phyloP scores from a whole-genome alignment of 2,888 invertebrate genomes.

The Nycteola revayana region DNA sequence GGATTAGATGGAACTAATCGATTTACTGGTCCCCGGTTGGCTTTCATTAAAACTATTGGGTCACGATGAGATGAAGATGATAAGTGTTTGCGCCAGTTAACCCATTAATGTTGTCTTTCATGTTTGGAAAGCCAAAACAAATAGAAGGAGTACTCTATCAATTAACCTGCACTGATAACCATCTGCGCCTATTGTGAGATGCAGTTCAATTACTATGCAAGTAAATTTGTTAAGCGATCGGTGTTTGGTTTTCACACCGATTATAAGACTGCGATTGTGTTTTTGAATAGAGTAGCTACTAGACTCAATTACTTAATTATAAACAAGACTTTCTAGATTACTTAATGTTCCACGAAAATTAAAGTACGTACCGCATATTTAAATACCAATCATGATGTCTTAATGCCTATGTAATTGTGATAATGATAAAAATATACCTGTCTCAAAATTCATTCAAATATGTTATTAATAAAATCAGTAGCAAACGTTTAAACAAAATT shows the following conservation, averaged over 20 bases:
- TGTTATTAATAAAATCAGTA: too few species aligned
- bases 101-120: slow-evolving; percentile 37
- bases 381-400: too few species aligned
- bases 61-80: slow-evolving; percentile 52
- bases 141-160: slow-evolving; percentile 28
- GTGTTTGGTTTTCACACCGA: slow-evolving; percentile 26
- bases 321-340: too few species aligned
- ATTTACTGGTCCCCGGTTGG: slow-evolving; percentile 55
- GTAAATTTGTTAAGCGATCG: slow-evolving; percentile 20
- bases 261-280: slow-evolving; percentile 16
- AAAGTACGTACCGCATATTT: too few species aligned
- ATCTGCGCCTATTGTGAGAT: slow-evolving; percentile 26
- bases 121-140: slow-evolving; percentile 33
- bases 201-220: slow-evolving; percentile 30
- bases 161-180: slow-evolving; percentile 26
- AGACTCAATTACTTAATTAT: too few species aligned
- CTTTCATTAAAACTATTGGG: slow-evolving; percentile 72
- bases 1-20: slow-evolving; percentile 66
- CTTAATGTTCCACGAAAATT: too few species aligned
- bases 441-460: too few species aligned
- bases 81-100: slow-evolving; percentile 48
- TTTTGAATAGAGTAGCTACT: slow-evolving; percentile 3
- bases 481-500: too few species aligned
- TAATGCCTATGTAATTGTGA: too few species aligned
- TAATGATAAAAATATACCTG: too few species aligned